Conservation (phyloP, 2,797 vertebrate genomes). For the Agapornis canus region DNA sequence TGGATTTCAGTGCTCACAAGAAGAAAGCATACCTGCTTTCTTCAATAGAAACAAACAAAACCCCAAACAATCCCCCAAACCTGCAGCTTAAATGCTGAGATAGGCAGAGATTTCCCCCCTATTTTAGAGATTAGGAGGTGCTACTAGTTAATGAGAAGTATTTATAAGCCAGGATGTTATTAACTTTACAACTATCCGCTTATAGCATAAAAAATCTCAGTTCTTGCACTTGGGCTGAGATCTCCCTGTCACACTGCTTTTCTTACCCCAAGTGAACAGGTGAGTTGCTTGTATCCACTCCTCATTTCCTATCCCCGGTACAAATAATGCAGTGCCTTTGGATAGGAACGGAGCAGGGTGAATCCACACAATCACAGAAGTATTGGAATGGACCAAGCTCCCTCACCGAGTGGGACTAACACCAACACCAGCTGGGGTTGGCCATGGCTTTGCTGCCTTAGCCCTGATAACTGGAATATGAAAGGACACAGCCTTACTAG, state of each 20-base stretch:
- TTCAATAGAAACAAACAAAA: neutral
- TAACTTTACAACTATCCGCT: constrained; percentile 21
- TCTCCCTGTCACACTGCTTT: neutral
- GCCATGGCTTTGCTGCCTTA: neutral
- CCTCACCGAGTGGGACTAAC: fast-evolving
- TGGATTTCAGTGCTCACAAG: neutral
- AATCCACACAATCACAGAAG: neutral
- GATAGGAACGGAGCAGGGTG: neutral
- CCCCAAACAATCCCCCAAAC: neutral
- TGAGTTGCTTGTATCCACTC: neutral
- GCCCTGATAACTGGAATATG: neutral
- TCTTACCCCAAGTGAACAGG: neutral
- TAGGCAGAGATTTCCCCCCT: neutral
- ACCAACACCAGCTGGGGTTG: fast-evolving
- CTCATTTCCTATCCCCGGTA: neutral
- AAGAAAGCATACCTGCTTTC: neutral
- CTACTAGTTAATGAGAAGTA: constrained; percentile 17
- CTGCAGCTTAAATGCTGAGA: neutral
- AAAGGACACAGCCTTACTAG: neutral
- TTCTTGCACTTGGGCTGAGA: neutral
- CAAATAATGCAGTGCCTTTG: neutral
- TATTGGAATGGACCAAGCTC: neutral
- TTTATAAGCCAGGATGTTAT: neutral
- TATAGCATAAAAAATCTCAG: neutral
- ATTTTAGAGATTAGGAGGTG: neutral